Percentiles rank a stretch among this genome's conserved stretches.
These are phyloP conservation scores for Epinephelus fuscoguttatus DNA, from an alignment of 2,113 vertebrate genomes.

Conservation along the genomic window DNA sequence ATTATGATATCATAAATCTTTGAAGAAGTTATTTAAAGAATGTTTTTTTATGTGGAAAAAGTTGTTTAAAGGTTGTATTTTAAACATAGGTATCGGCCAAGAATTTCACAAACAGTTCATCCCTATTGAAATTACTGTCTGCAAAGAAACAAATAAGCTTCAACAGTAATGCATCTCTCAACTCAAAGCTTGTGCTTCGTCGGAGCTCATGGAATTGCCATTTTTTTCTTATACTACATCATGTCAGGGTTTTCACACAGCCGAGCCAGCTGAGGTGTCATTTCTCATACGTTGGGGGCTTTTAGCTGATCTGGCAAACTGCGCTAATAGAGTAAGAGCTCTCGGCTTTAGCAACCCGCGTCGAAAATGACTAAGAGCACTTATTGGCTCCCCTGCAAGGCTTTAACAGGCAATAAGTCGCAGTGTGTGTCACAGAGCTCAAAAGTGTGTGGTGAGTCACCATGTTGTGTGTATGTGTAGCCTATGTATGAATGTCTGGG, in stretches of 20 bases:
- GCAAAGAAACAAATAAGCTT: background rate
- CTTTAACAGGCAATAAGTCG: constrained; percentile 35
- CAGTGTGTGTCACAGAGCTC: constrained; percentile 18
- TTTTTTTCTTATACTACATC: background rate
- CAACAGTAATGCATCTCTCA: background rate
- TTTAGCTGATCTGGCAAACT: constrained; percentile 32
- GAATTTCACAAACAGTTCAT: too few species aligned
- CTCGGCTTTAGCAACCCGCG: background rate
- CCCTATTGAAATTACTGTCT: background rate
- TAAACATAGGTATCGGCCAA: too few species aligned
- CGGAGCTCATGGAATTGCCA: background rate
- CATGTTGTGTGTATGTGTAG: constrained; percentile 8
- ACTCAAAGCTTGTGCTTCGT: background rate
- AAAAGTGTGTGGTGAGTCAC: constrained; percentile 47
- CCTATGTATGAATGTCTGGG: constrained; percentile 15
- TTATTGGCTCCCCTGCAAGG: constrained; percentile 13
- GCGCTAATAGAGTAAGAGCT: constrained; percentile 19
- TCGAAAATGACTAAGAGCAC: constrained; percentile 29
- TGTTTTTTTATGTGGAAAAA: too few species aligned
- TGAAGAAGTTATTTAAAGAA: too few species aligned
- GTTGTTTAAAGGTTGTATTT: too few species aligned
- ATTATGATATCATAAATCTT: too few species aligned
- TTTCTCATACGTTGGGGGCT: background rate
- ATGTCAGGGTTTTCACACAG: background rate
- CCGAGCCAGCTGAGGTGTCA: background rate